Evolutionary conservation across 2,113 vertebrate genomes (phyloP), one percentile per base, ranked within the genome.

Genomic region (Orcinus orca): DNA sequence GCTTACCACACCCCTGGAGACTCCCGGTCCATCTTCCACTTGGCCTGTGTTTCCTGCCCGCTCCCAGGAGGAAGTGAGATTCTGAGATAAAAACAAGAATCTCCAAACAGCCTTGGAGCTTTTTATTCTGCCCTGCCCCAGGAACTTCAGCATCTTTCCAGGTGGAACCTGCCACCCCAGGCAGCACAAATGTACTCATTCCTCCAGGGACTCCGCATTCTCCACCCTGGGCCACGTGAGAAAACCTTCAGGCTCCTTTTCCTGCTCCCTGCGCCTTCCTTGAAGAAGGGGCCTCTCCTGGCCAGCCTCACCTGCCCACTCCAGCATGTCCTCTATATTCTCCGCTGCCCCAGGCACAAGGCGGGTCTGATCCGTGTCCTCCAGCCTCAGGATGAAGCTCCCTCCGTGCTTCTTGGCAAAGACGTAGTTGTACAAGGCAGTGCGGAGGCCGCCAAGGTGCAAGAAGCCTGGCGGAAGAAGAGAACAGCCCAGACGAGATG

Each of bases 351-450:
- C 99, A 0, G 98, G 98, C 0, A 99, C 99, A 88, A 99, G 97
- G 4, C 99, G 98, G 70, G 96, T 99, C 96, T 99, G 99, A 92
- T 99, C 99, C 0, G 99, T 99, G 96, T 99, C 99, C 97, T 99
- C 99, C 96, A 99, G 97, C 0, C 99, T 98, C 97, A 99, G 97
- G 93, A 99, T 93, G 81, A 99, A 99, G 1, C 97, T 97, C 1
- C 99, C 99, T 8, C 73, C 97, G 41, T 99, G 98, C n/a, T 99
- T 99, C 97, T 98, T 99, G 85, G 99, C 99, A 98, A 99, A 99
- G 62, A 99, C 97, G 2, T 99, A 99, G 96, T 99, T 99, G 98
- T 99, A 99, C 2, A 99, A 97, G 3, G 99, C 99, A 0, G 99
- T 99, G 29, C 99, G 99, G 36, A 99, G 99, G 33, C 99, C 99